Evolutionary conservation across 2,888 invertebrate species (phyloP).

Genomic region (Altica lythri): DNA sequence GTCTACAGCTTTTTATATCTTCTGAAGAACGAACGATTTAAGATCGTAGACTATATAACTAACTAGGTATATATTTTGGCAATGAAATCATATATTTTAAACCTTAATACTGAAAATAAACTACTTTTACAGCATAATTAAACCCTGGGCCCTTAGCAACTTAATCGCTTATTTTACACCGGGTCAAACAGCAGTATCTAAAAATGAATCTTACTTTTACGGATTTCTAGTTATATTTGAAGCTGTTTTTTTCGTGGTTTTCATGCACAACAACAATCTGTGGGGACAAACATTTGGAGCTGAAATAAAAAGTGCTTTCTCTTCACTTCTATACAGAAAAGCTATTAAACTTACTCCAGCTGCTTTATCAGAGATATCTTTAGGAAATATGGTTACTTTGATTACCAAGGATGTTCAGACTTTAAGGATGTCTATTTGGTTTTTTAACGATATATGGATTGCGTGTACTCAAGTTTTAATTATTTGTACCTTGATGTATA

Average conservation of each 20-base stretch:
- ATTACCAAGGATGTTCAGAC: conserved; percentile 91
- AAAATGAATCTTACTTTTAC: conserved; percentile 70
- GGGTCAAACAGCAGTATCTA: conserved; percentile 55
- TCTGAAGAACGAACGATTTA: too few relatives aligned
- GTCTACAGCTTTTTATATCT: too few relatives aligned
- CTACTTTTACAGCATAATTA: conserved; percentile 44
- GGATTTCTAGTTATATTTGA: conserved; percentile 72
- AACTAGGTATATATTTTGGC: too few relatives aligned
- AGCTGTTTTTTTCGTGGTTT: conserved; percentile 70
- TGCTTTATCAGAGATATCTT: conserved; percentile 73
- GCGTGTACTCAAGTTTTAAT: conserved; percentile 83
- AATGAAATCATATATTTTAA: too few relatives aligned
- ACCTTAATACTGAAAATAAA: too few relatives aligned
- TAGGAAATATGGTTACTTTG: conserved; percentile 78
- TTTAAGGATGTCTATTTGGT: conserved; percentile 84
- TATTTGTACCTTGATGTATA: conserved; percentile 77
- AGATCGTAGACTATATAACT: too few relatives aligned
- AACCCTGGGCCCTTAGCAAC: conserved; percentile 67
- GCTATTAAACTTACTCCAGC: conserved; percentile 49
- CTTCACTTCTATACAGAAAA: conserved; percentile 82
- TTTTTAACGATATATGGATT: conserved; percentile 90
- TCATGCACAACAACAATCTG: conserved; percentile 79
- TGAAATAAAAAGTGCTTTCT: conserved; percentile 81
- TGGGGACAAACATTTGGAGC: conserved; percentile 79
- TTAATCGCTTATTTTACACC: conserved; percentile 69